Conservation (phyloP, 2,113 vertebrate species). For the Colistium nudipinnis region DNA sequence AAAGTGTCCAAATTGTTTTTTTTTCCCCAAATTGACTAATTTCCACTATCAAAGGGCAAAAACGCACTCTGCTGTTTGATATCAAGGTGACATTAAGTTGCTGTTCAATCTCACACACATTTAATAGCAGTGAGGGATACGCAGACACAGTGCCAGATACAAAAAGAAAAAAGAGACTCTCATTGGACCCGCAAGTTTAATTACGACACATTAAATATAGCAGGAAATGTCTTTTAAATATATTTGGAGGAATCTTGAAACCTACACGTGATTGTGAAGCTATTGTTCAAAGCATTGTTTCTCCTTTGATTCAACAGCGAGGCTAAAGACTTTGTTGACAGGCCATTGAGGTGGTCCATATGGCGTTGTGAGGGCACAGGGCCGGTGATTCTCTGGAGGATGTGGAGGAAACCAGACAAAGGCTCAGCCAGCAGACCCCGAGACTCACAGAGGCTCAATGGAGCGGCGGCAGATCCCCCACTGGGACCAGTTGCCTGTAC, state of each 20-base stretch:
- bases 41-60: conserved; percentile 3
- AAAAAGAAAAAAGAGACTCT: background rate
- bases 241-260: conserved; percentile 26
- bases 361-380: conserved; percentile 53
- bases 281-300: conserved; percentile 49
- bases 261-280: conserved; percentile 38
- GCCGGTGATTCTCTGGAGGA: conserved; percentile 67
- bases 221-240: background rate
- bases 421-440: conserved; percentile 67
- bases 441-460: conserved; percentile 67
- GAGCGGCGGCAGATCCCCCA: conserved; percentile 57
- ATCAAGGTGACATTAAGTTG: conserved; percentile 6
- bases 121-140: background rate
- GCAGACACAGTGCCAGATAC: background rate
- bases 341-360: conserved; percentile 74
- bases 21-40: no score
- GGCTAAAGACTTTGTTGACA: conserved; percentile 61
- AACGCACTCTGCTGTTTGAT: conserved; percentile 23
- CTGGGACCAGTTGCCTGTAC: conserved; percentile 69
- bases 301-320: conserved; percentile 52
- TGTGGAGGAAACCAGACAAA: conserved; percentile 71
- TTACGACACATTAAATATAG: background rate
- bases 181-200: conserved; percentile 10
- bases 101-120: no score
- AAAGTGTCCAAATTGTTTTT: background rate